Evolutionary conservation across 2,888 invertebrate species (phyloP), one percentile per base, ranked within the genome.

Genomic region (Sympetrum striolatum): DNA sequence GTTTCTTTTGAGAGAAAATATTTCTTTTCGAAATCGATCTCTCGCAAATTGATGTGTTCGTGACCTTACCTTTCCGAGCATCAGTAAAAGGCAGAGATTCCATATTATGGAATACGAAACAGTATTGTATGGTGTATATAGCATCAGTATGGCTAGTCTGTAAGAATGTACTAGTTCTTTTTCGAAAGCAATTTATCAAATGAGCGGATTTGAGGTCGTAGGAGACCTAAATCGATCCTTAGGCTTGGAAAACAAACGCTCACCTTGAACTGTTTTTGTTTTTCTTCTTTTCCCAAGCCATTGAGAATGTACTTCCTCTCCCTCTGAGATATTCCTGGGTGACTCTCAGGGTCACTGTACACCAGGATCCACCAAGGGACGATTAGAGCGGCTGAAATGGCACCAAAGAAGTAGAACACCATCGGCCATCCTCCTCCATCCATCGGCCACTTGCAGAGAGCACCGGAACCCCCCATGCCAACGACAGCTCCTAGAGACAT

Each of bases 291-390:
- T 58, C 92, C 5, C 3, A 91, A 92, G 91, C 92, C 93, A 92
- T 96, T 95, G 90, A 97, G 94, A 90, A 96, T 96, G 92, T 95
- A 97, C 80, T 95, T 95, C 48, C 92, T 91, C 91, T 94, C 94
- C 25, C 93, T 92, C 10, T 92, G 92, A 0, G 94, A 93, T 91
- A 95, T 95, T 60, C 95, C 92, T 22, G 94, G 94, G 92, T 95
- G 95, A 80, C 93, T 92, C 80, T 93, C 92, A 2, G 95, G 95
- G 25, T 93, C 93, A 91, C 95, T 95, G 91, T 94, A 94, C 64
- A 94, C 93, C 39, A 94, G 91, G 58, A 94, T 92, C 92, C 94
- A 92, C 94, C 95, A 94, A 31, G 93, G 92, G 1, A 94, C 91
- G 79, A 94, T 93, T 94, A 95, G 95, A 10, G 94, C 48, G 8